A percentile compares a stretch with the other conserved stretches of the same genome.
Conservation (phyloP, 2,888 invertebrate genomes). For the Pantelozetes paolii region DNA sequence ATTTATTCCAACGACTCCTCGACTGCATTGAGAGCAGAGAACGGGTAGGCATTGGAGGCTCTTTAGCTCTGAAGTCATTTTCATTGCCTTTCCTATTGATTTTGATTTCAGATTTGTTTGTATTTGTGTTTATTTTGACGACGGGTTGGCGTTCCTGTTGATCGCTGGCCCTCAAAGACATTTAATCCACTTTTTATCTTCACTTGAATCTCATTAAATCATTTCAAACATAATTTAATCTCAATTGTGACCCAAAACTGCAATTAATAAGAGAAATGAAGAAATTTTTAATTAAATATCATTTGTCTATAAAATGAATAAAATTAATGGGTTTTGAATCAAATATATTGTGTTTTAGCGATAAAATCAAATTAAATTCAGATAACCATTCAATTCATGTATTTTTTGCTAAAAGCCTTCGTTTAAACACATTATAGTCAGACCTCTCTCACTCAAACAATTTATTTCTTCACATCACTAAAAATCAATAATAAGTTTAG, state of each 20-base stretch:
- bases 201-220: background rate
- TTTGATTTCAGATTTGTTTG: background rate
- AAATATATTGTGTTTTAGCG: too few relatives aligned
- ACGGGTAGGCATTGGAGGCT: background rate
- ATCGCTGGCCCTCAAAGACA: constrained; percentile 9
- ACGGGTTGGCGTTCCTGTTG: background rate
- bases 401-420: background rate
- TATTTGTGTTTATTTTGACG: background rate
- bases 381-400: constrained; percentile 1
- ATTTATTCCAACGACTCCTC: background rate
- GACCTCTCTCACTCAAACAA: background rate
- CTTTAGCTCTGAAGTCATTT: constrained; percentile 5
- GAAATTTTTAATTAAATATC: background rate
- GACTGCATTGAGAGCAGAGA: background rate
- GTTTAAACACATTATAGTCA: background rate
- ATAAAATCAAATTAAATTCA: background rate
- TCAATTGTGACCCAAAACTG: background rate
- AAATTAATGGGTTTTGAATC: too few relatives aligned
- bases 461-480: background rate
- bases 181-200: background rate
- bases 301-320: background rate
- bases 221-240: background rate
- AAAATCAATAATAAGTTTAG: background rate
- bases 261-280: background rate
- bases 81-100: background rate